Evolutionary conservation across 2,797 vertebrate genomes (phyloP).

Genomic region (Bufotes viridis): DNA sequence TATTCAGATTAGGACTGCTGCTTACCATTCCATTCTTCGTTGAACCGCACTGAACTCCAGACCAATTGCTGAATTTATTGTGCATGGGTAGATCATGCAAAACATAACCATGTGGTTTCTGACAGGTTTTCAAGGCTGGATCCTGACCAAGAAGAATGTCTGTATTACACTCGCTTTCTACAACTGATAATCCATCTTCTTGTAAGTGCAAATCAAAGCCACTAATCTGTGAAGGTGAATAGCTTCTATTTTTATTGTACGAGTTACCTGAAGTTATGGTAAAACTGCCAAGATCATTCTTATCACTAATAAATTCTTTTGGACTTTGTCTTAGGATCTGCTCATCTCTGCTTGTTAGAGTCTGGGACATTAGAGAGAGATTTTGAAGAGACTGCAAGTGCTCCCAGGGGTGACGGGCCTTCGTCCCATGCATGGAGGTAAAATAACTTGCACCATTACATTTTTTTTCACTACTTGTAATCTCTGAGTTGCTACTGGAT

Average conservation of each 20-base stretch:
- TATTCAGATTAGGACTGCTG: slow-evolving; percentile 57
- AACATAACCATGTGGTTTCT: slow-evolving; percentile 63
- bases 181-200: slow-evolving; percentile 74
- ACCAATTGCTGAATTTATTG: slow-evolving; percentile 93
- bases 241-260: slow-evolving; percentile 60
- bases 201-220: slow-evolving; percentile 65
- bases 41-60: slow-evolving; percentile 76
- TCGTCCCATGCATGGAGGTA: background rate
- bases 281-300: background rate
- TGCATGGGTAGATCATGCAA: slow-evolving; percentile 82
- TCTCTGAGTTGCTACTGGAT: slow-evolving; percentile 70
- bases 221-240: slow-evolving; percentile 61
- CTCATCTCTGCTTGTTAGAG: background rate
- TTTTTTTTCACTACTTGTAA: slow-evolving; percentile 56
- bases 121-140: slow-evolving; percentile 62
- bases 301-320: slow-evolving; percentile 31
- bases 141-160: slow-evolving; percentile 80
- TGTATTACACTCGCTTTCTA: slow-evolving; percentile 84
- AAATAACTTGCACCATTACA: slow-evolving; percentile 48
- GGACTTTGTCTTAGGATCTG: slow-evolving; percentile 4
- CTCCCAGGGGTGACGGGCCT: slow-evolving; percentile 5
- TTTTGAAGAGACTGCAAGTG: slow-evolving; percentile 44
- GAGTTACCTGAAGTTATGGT: slow-evolving; percentile 7
- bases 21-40: slow-evolving; percentile 56
- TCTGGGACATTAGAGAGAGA: slow-evolving; percentile 13